Base-by-base conservation (phyloP, 2,888 invertebrate species). In the Candidula unifasciata region DNA sequence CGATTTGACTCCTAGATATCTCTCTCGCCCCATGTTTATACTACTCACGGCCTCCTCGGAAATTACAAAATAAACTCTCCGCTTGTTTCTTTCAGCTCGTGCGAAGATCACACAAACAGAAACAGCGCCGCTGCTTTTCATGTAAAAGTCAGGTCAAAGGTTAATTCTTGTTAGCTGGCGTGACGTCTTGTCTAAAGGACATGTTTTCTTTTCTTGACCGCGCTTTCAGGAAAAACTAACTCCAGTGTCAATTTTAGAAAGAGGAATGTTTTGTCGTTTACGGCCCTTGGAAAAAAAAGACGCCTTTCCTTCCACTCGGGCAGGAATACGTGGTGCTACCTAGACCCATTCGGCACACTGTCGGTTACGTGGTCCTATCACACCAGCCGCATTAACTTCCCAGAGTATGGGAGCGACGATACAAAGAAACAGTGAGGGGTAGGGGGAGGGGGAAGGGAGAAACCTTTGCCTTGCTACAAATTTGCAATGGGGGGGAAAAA, bases 81-180 rank as follows among this genome's bases (percentile, higher is more conserved):
- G 10, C 60, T 60, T 35, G 18, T 3, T 35, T 77, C 5, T 64
- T 35, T 30, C 18, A 16, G 27, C 76, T n/a, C 27, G 57, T 13
- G 8, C 57, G 3, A 3, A 33, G 37, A 77, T 35, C 60, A 60
- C 35, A 77, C 77, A 77, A 77, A 77, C 64, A 77, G 1, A 24
- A 10, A 30, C 16, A 16, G 60, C 77, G 77, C 64, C 33, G 3
- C 33, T 27, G 60, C 77, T 64, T 77, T n/a, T 60, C 64, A 64
- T 60, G 6, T 35, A n/a, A 35, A 35, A 77, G 60, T 21, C 57
- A 21, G 60, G 60, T 33, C 64, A 77, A 77, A 60, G 77, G 60
- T 77, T 60, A 77, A 57, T 24, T 30, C 16, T 6, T 5, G 64
- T 27, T 33, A 64, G 44, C 35, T 57, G 35, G 33, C 2, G n/a